phyloP scores from a whole-genome alignment of 2,797 vertebrate genomes.

The Chelmon rostratus region DNA sequence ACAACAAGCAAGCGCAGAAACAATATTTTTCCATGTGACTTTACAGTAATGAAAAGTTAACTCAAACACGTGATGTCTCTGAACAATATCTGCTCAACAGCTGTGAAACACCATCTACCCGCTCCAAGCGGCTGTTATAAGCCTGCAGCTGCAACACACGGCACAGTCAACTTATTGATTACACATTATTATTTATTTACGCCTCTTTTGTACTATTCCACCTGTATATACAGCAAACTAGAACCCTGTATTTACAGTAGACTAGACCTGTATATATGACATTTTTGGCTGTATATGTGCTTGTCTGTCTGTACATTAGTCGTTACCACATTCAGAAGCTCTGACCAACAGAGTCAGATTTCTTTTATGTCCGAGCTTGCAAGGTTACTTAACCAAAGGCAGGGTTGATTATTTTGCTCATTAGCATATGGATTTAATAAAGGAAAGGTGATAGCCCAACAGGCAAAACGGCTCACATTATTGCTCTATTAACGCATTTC shows the following conservation, averaged over 20 bases:
- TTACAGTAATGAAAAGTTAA: slow-evolving; percentile 21
- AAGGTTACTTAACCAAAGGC: background rate
- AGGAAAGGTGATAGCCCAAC: background rate
- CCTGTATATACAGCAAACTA: slow-evolving; percentile 10
- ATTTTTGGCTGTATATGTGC: background rate
- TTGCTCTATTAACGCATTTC: slow-evolving; percentile 26
- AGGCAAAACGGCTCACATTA: slow-evolving; percentile 3
- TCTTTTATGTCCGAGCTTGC: background rate
- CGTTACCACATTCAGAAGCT: background rate
- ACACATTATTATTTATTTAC: slow-evolving; percentile 20
- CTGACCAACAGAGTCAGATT: background rate
- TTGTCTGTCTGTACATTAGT: background rate
- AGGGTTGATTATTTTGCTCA: background rate
- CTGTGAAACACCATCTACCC: background rate
- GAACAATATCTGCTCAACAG: slow-evolving; percentile 22
- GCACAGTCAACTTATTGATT: slow-evolving; percentile 8
- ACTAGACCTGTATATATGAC: background rate
- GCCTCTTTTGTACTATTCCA: slow-evolving; percentile 15
- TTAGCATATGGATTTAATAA: slow-evolving; percentile 1
- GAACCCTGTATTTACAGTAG: background rate
- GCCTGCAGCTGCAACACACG: background rate
- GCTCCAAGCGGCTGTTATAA: background rate
- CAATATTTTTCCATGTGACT: background rate
- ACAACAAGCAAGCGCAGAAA: slow-evolving; percentile 15
- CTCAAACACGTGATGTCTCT: slow-evolving; percentile 1